These are phyloP conservation scores for Vombatus ursinus DNA, from an alignment of 2,113 vertebrate genomes.

Conservation along the genomic window DNA sequence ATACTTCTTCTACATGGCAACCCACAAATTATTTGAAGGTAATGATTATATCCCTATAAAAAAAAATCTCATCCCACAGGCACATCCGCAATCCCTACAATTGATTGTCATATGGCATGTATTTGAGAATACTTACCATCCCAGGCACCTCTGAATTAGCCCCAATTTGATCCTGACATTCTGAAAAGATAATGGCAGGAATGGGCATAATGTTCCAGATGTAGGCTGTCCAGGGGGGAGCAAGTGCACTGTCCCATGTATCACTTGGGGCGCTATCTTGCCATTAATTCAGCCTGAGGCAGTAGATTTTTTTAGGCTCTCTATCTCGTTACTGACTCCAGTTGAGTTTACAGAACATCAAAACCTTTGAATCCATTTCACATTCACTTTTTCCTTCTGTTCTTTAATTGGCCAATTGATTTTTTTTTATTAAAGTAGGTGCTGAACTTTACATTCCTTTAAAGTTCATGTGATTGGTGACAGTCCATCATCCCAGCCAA, in stretches of 20 bases:
- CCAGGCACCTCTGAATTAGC: fast-evolving
- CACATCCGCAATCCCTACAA: neutral
- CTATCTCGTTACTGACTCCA: neutral
- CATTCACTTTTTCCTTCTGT: neutral
- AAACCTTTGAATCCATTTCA: neutral
- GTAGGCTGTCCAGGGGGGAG: neutral
- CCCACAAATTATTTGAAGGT: neutral
- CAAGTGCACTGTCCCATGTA: neutral
- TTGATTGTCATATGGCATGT: neutral
- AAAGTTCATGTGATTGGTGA: neutral
- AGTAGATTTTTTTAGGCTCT: neutral
- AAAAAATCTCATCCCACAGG: too few species aligned
- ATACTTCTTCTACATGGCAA: neutral
- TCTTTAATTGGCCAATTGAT: neutral
- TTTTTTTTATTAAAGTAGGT: neutral
- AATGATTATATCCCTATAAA: neutral
- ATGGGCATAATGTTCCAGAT: neutral
- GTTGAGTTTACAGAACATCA: neutral
- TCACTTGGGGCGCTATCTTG: neutral
- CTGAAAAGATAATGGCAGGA: neutral
- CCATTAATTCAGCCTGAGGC: neutral
- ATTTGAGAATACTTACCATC: neutral
- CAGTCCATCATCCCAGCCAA: neutral
- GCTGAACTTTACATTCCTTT: neutral
- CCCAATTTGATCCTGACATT: neutral